phyloP scores from a whole-genome alignment of 2,797 vertebrate genomes.

The Hemibagrus guttatus region DNA sequence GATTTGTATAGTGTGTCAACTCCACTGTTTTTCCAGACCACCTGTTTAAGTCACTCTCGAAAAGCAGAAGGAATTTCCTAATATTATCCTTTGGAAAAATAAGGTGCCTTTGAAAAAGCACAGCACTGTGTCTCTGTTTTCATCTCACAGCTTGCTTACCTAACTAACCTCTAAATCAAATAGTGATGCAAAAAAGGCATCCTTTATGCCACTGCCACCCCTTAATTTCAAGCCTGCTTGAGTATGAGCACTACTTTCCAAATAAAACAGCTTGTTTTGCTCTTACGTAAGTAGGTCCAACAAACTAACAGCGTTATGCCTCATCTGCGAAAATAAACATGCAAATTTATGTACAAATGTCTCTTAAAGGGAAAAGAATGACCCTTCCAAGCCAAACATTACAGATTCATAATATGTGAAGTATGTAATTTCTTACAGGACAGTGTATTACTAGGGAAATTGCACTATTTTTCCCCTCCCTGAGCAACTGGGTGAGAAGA shows the following conservation, averaged over 20 bases:
- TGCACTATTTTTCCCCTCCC: slow-evolving; percentile 9
- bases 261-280: slow-evolving; percentile 76
- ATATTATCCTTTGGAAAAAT: slow-evolving; percentile 27
- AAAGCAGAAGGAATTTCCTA: slow-evolving; percentile 53
- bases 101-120: slow-evolving; percentile 44
- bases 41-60: slow-evolving; percentile 61
- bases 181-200: slow-evolving; percentile 58
- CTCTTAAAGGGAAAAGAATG: slow-evolving; percentile 46
- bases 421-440: not conserved
- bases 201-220: slow-evolving; percentile 70
- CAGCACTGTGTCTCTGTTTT: slow-evolving; percentile 64
- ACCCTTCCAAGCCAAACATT: slow-evolving; percentile 70
- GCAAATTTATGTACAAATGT: slow-evolving; percentile 48
- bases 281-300: slow-evolving; percentile 62
- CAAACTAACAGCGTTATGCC: slow-evolving; percentile 39
- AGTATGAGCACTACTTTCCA: slow-evolving; percentile 70
- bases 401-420: not conserved
- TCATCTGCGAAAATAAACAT: slow-evolving; percentile 48
- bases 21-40: slow-evolving; percentile 58
- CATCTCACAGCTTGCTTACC: slow-evolving; percentile 61
- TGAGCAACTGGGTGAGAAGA: slow-evolving; percentile 54
- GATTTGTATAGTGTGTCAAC: slow-evolving; percentile 14
- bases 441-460: slow-evolving; percentile 16
- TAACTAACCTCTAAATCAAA: slow-evolving; percentile 70
- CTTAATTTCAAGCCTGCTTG: slow-evolving; percentile 68